Percentiles rank a stretch among this genome's conserved stretches.
These are phyloP conservation scores for Dimorphilus gyrociliatus DNA, from an alignment of 2,888 invertebrate species.

Conservation along the genomic window DNA sequence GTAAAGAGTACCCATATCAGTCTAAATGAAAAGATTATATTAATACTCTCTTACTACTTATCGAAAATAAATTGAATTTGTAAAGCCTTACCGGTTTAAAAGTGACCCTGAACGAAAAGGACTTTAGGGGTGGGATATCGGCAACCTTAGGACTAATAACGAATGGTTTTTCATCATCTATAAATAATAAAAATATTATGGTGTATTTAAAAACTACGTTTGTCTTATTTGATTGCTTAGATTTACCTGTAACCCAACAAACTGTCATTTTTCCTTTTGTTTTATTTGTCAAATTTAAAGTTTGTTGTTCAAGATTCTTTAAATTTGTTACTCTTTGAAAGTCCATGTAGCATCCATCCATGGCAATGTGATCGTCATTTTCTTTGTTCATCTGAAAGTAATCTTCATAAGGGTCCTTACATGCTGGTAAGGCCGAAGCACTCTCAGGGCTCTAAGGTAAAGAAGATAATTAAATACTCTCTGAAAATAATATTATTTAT, in stretches of 20 bases:
- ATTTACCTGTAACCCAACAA: slow-evolving; percentile 29
- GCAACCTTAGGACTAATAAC: slow-evolving; percentile 20
- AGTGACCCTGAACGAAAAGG: slow-evolving; percentile 28
- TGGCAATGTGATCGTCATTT: too few species aligned
- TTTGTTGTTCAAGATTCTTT: too few species aligned
- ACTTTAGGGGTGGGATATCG: slow-evolving; percentile 31
- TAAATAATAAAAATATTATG: slow-evolving; percentile 6
- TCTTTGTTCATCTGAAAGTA: too few species aligned
- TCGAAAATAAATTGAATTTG: not conserved
- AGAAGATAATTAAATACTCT: too few species aligned
- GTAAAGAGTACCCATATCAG: slow-evolving; percentile 30
- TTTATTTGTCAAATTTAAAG: slow-evolving; percentile 28
- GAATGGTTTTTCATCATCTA: slow-evolving; percentile 20
- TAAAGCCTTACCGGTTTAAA: slow-evolving; percentile 35
- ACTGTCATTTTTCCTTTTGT: slow-evolving; percentile 32
- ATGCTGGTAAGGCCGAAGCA: too few species aligned
- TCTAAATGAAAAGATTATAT: slow-evolving; percentile 15
- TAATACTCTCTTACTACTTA: too few species aligned
- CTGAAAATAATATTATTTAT: too few species aligned
- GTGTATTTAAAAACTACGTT: not conserved
- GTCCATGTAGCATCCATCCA: too few species aligned
- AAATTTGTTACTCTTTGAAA: too few species aligned
- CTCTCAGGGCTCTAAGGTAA: too few species aligned
- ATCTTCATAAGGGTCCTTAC: too few species aligned
- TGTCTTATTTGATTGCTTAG: too few species aligned